Evolutionary conservation across 1,140 invertebrate species (phyloP), one percentile per base, ranked within the genome.

Genomic region (Coelopa frigida): DNA sequence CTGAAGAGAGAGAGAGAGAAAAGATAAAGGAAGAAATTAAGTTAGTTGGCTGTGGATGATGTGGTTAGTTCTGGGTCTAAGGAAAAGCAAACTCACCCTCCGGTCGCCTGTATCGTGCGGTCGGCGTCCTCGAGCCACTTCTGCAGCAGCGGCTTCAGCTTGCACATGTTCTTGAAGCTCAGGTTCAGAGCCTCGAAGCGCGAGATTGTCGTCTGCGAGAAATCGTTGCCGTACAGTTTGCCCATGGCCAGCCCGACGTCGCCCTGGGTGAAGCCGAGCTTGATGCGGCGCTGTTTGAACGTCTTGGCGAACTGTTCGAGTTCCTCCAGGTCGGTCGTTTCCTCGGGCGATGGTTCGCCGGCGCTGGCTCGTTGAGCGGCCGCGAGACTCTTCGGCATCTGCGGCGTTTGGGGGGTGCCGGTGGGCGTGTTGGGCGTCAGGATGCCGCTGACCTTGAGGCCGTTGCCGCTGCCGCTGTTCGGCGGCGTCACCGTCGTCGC

Each of bases 161-260:
- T 99, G 75, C 95, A 98, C 95, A 99, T 99, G 67, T 99, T 99
- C 72, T 98, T 98, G 73, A 98, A 98, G 52, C 93, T 97, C 26
- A 99, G 77, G 71, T 99, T 98, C 27, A 98, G 77, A 1, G 95
- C 95, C 73, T 99, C 95, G 70, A 99, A 99, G 61, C 95, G 78
- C 14, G 93, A 98, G 53, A 98, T 99, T 26, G 95, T 99, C 18
- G 95, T 99, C 74, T 99, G 95, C 11, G 94, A 98, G 72, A 98
- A 98, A 67, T 98, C 95, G 68, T 98, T 98, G 22, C 94, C 94
- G 66, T 98, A 98, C 2, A 98, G 76, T 70, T 97, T 97, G 33
- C 95, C 95, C 90, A 98, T 95, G 20, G 95, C 95, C 26, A 98
- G 75, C 2, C 95, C 95, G 11, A 99, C 95, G 70, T 99, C 95